Evolutionary conservation across 2,888 invertebrate genomes (phyloP), one percentile per base, ranked within the genome.

Genomic region (Drosophila mulleri): DNA sequence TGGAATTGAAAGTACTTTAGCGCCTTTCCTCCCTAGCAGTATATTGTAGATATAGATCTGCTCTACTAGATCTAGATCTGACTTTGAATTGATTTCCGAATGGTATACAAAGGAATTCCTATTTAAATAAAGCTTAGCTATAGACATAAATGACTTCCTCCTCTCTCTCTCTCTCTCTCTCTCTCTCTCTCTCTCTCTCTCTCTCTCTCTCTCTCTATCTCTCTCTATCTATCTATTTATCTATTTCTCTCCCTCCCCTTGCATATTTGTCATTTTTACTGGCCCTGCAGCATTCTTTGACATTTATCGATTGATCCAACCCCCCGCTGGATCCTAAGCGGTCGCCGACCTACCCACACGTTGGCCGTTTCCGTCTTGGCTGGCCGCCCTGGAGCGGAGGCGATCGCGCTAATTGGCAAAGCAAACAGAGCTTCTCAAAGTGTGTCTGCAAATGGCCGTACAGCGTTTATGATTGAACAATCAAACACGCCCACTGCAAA

Each of bases 391-490:
- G 54, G 6, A 54, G 54, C 23, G 41, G 41, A 41, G 54, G 26
- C n/a, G 26, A 29, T 54, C 26, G 26, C n/a, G 37, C 71, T 80
- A 83, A 83, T 80, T 88, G 88, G 83, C 62, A 68, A 67, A 67
- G 83, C 69, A 83, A 83, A 71, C 75, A 81, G 41, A 63, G 67
- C 32, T 50, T 12, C 48, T 37, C 52, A 48, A 62, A 81, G 86
- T 83, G 82, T 83, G 78, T 88, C 89, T 88, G 86, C 88, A 83
- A 68, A 67, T 47, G 54, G 80, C 63, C 70, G 65, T 37, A 52
- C 44, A 59, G 45, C 75, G 73, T 69, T 82, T 84, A 79, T 89
- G 83, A 84, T 89, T 84, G 85, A 84, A 84, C 83, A 84, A 89
- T 84, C 85, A 89, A 76, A 84, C 89, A 79, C 83, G 80, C 83